Evolutionary conservation across 2,797 vertebrate species (phyloP).

Genomic region (Sciurus vulgaris): DNA sequence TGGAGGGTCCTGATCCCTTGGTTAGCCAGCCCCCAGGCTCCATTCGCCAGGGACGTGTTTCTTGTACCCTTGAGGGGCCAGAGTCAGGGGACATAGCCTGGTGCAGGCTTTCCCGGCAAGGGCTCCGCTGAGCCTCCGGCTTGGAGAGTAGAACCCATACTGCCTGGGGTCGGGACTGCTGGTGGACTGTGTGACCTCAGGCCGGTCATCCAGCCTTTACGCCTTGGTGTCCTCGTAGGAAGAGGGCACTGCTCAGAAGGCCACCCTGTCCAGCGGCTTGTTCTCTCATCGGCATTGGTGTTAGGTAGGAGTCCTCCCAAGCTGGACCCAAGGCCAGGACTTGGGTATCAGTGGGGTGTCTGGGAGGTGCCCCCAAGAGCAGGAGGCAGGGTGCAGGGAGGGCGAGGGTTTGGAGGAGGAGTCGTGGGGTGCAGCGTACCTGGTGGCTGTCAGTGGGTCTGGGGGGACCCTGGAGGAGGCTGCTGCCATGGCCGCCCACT

Average conservation of each 20-base stretch:
- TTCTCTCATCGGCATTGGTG: no score
- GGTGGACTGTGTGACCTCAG: not conserved
- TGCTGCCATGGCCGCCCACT: accelerated
- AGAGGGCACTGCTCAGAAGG: not conserved
- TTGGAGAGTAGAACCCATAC: not conserved
- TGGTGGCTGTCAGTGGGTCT: not conserved
- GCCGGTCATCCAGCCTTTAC: not conserved
- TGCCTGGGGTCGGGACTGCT: not conserved
- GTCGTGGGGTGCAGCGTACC: no score
- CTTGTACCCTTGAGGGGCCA: not conserved
- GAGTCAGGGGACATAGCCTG: not conserved
- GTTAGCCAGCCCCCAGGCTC: not conserved
- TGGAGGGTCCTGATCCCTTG: not conserved
- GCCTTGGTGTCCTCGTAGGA: not conserved
- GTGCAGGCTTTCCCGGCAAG: not conserved
- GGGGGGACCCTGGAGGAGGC: not conserved
- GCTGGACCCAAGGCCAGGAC: not conserved
- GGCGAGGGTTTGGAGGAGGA: not conserved
- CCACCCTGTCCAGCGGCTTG: not conserved
- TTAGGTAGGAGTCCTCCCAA: not conserved
- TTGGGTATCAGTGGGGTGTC: no score
- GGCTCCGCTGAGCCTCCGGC: not conserved
- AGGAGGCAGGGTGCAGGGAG: no score
- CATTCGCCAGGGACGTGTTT: not conserved
- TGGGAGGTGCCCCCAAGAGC: no score